Conservation (phyloP, 2,888 invertebrate genomes). For the Acholoe squamosa region DNA sequence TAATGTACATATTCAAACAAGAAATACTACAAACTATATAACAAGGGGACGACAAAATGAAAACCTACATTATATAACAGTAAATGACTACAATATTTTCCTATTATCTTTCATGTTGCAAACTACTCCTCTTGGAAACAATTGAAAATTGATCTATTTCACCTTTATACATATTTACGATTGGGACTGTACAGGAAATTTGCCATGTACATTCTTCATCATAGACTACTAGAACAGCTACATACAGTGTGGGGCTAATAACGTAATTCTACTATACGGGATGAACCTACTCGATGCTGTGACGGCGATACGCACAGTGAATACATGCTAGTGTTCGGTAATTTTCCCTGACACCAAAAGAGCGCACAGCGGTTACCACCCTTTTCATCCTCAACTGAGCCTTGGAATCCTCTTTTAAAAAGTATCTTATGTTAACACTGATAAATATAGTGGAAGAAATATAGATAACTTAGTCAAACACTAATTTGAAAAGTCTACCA, state of each 20-base stretch:
- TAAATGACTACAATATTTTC: background rate
- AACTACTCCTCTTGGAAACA: background rate
- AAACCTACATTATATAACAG: background rate
- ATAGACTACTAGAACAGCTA: background rate
- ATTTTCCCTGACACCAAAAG: background rate
- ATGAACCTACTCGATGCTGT: background rate
- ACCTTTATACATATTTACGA: background rate
- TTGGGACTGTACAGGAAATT: slow-evolving; percentile 22
- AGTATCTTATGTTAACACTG: too few relatives aligned
- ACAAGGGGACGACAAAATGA: background rate
- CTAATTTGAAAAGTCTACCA: too few relatives aligned
- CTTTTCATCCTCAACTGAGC: too few relatives aligned
- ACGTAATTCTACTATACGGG: background rate
- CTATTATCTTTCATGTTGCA: background rate
- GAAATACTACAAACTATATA: background rate
- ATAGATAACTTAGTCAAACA: too few relatives aligned
- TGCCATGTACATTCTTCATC: background rate
- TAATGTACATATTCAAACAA: background rate
- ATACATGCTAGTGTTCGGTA: background rate
- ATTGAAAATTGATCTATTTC: background rate
- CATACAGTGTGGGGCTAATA: background rate
- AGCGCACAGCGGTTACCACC: too few relatives aligned
- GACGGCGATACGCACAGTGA: background rate
- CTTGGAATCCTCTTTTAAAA: too few relatives aligned
- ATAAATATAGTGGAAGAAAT: too few relatives aligned